phyloP scores from a whole-genome alignment of 2,797 vertebrate genomes.

The Liasis olivaceus region DNA sequence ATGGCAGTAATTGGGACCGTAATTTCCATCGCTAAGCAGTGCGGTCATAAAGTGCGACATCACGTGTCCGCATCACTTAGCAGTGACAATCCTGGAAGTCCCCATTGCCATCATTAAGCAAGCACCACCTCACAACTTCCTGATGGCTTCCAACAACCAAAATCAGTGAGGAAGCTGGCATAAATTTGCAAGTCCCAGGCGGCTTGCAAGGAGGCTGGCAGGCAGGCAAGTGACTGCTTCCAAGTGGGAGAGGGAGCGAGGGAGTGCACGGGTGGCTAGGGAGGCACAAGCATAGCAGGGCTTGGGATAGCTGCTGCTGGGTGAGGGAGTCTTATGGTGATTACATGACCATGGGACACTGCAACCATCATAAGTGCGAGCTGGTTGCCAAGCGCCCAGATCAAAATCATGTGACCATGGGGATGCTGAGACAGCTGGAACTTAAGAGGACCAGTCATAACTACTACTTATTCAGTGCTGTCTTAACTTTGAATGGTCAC shows the following conservation, averaged over 20 bases:
- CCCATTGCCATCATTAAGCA: neutral
- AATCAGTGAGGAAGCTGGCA: neutral
- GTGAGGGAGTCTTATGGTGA: neutral
- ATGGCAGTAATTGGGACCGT: no score
- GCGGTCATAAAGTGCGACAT: neutral
- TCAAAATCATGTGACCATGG: neutral
- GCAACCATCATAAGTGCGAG: neutral
- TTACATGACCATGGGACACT: neutral
- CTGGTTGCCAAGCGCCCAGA: neutral
- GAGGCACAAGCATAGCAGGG: neutral
- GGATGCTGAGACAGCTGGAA: neutral
- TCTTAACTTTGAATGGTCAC: neutral
- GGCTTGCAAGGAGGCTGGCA: neutral
- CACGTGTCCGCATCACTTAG: neutral
- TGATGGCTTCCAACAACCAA: neutral
- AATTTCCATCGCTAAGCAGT: no score
- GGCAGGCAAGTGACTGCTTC: neutral
- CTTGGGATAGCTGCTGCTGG: neutral
- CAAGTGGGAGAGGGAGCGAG: neutral
- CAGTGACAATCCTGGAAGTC: neutral
- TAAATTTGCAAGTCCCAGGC: neutral
- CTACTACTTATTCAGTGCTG: neutral
- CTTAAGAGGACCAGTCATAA: neutral
- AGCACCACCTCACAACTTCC: neutral
- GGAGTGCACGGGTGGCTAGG: neutral